Conservation (phyloP, 2,113 vertebrate species). For the Lichenostomus cassidix region DNA sequence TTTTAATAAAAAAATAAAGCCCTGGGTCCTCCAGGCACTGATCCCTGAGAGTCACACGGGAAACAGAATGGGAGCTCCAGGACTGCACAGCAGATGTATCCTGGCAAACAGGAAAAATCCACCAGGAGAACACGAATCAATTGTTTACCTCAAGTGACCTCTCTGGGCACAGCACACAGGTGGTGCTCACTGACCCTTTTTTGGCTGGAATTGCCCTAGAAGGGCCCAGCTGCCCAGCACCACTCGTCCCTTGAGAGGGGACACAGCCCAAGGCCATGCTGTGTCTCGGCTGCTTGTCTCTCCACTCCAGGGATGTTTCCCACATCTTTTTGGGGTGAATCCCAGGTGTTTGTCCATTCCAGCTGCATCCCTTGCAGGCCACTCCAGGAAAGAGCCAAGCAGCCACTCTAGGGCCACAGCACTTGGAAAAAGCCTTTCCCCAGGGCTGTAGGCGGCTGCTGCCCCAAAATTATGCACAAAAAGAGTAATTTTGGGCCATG, state of each 20-base stretch:
- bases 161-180: not conserved
- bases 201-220: not conserved
- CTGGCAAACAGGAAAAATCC: slow-evolving; percentile 52
- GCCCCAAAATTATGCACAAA: not conserved
- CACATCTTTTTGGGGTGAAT: not conserved
- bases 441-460: not conserved
- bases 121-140: not conserved
- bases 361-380: not conserved
- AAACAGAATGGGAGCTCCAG: not conserved
- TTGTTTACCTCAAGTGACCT: not conserved
- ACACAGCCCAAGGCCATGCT: not conserved
- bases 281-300: not conserved
- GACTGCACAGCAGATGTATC: slow-evolving; percentile 23
- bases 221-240: not conserved
- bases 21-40: not conserved
- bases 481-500: not conserved
- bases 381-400: not conserved
- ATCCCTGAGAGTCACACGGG: not conserved
- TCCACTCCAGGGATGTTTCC: not conserved
- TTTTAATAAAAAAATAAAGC: not conserved
- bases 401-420: not conserved
- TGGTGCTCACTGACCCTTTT: not conserved
- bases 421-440: not conserved
- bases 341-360: not conserved
- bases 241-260: not conserved